Evolutionary conservation across 2,888 invertebrate species (phyloP).

Genomic region (Idaea biselata): DNA sequence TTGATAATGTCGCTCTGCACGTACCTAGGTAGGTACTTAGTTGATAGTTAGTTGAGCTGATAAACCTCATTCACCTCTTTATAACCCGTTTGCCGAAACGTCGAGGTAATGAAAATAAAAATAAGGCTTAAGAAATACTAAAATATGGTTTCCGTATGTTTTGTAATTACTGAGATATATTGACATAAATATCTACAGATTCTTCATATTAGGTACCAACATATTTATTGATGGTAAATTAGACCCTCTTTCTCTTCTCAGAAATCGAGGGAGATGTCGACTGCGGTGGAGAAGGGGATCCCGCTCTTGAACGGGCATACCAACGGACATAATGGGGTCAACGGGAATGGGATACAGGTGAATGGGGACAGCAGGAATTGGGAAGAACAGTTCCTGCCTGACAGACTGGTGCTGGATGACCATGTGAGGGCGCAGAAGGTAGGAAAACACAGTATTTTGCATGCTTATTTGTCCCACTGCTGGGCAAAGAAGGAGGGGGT

Average conservation of each 20-base stretch:
- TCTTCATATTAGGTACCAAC: too few species aligned
- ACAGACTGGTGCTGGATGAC: slow-evolving; percentile 58
- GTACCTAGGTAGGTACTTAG: not conserved
- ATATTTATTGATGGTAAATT: not conserved
- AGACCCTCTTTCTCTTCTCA: slow-evolving; percentile 3
- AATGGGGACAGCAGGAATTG: slow-evolving; percentile 33
- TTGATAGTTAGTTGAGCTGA: not conserved
- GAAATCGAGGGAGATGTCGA: slow-evolving; percentile 40
- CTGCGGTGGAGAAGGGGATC: slow-evolving; percentile 41
- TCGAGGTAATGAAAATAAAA: too few species aligned
- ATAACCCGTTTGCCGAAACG: too few species aligned
- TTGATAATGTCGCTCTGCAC: not conserved
- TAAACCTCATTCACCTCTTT: too few species aligned
- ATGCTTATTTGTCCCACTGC: too few species aligned
- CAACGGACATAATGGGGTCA: slow-evolving; percentile 33
- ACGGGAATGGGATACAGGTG: not conserved
- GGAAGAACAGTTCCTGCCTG: slow-evolving; percentile 64
- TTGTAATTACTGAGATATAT: too few species aligned
- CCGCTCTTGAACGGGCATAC: slow-evolving; percentile 30
- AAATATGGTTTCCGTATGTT: too few species aligned
- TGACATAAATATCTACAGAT: too few species aligned
- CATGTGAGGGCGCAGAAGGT: slow-evolving; percentile 62
- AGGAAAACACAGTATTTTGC: slow-evolving; percentile 8
- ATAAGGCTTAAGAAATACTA: too few species aligned
- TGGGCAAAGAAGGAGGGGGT: too few species aligned